Conservation (phyloP, 2,888 invertebrate genomes). For the Glaucopsyche alexis region DNA sequence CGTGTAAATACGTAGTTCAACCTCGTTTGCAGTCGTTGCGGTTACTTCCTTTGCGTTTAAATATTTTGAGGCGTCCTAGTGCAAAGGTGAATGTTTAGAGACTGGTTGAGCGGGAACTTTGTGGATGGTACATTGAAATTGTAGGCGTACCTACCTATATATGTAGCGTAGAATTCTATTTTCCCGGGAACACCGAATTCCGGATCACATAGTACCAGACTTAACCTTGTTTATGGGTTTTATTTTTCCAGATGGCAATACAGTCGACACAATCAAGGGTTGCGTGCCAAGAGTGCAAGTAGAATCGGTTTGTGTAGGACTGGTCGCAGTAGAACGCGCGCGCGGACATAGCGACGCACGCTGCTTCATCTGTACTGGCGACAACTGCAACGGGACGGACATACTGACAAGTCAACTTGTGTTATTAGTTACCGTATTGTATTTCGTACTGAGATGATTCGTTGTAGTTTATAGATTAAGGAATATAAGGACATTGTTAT, state of each 20-base stretch:
- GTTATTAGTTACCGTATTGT: constrained; percentile 46
- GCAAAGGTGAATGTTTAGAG: too few relatives aligned
- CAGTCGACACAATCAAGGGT: constrained; percentile 66
- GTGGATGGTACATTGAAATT: too few relatives aligned
- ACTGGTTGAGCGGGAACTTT: too few relatives aligned
- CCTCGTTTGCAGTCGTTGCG: too few relatives aligned
- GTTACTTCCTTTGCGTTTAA: too few relatives aligned
- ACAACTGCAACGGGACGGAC: constrained; percentile 63
- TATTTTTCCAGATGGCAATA: constrained; percentile 67
- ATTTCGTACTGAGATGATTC: constrained; percentile 50
- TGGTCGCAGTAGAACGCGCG: constrained; percentile 65
- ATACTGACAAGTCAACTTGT: constrained; percentile 36
- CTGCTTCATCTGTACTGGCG: constrained; percentile 64
- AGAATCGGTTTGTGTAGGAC: constrained; percentile 66
- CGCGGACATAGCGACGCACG: constrained; percentile 71
- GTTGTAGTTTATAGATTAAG: background rate
- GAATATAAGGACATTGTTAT: background rate
- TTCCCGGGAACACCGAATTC: too few relatives aligned
- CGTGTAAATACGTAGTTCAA: too few relatives aligned
- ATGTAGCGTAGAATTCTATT: too few relatives aligned
- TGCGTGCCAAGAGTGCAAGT: constrained; percentile 65
- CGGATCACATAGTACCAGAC: too few relatives aligned
- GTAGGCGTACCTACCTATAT: too few relatives aligned
- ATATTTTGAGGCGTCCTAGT: too few relatives aligned
- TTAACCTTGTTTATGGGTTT: background rate